Conservation (phyloP, 2,113 vertebrate species). For the Crotalus helleri region DNA sequence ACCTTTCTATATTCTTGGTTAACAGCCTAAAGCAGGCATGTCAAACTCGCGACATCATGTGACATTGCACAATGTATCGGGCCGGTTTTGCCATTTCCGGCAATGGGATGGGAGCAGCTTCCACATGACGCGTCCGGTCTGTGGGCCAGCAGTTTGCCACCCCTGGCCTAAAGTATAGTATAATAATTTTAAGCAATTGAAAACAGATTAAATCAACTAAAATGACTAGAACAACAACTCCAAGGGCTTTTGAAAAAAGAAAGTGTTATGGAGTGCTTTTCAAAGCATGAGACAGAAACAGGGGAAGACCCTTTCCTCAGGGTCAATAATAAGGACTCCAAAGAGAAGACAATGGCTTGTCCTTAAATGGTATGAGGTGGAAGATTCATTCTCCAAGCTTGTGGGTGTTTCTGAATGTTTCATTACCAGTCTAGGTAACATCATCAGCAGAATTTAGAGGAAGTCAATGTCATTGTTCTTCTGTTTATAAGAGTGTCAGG, state of each 20-base stretch:
- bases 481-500: too few relatives aligned
- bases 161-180: background rate
- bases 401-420: too few relatives aligned
- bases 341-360: background rate
- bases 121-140: too few relatives aligned
- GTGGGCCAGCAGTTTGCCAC: too few relatives aligned
- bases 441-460: too few relatives aligned
- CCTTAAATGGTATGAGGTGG: background rate
- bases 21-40: background rate
- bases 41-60: too few relatives aligned
- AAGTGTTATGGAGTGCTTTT: background rate
- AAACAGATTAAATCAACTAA: background rate
- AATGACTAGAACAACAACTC: background rate
- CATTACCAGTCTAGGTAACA: too few relatives aligned
- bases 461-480: too few relatives aligned
- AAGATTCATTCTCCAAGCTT: too few relatives aligned
- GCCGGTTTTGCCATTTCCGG: too few relatives aligned
- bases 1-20: background rate
- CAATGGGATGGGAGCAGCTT: too few relatives aligned
- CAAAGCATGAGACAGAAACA: background rate
- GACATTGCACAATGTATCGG: too few relatives aligned
- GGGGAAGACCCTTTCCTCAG: background rate
- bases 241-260: background rate
- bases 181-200: background rate
- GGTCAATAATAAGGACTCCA: background rate